phyloP scores from a whole-genome alignment of 2,888 invertebrate species.

The Pheosia tremula region DNA sequence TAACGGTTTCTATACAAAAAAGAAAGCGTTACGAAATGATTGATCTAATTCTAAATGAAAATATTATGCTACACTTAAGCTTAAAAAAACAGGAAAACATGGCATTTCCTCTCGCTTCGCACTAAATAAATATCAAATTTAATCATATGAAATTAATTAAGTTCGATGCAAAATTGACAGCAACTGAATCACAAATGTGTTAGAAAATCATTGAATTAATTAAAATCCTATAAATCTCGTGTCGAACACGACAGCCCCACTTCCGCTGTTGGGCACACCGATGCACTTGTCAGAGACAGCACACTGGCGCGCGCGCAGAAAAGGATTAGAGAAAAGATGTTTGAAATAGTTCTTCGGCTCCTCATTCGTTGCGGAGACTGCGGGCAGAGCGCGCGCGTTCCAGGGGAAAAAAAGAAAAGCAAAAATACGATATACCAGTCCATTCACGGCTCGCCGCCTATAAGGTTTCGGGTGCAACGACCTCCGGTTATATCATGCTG shows the following conservation, averaged over 20 bases:
- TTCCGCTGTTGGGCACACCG: conserved; percentile 59
- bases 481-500: conserved; percentile 62
- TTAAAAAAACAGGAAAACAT: conserved; percentile 11
- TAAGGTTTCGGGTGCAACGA: conserved; percentile 64
- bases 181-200: conserved; percentile 19
- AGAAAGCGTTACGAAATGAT: background rate
- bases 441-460: conserved; percentile 69
- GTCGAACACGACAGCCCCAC: conserved; percentile 53
- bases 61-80: background rate
- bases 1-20: background rate
- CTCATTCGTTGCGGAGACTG: conserved; percentile 78
- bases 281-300: conserved; percentile 55
- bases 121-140: background rate
- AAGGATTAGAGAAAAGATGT: conserved; percentile 81
- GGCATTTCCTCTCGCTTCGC: background rate
- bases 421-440: conserved; percentile 62
- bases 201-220: conserved; percentile 34
- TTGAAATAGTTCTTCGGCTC: conserved; percentile 80
- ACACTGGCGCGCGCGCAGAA: conserved; percentile 69
- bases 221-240: conserved; percentile 51
- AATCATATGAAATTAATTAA: background rate
- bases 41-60: conserved; percentile 7
- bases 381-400: conserved; percentile 72
- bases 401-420: conserved; percentile 39
- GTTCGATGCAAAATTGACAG: background rate